These are phyloP conservation scores for Diogma glabrata DNA, from an alignment of 2,888 invertebrate species.

Conservation along the genomic window DNA sequence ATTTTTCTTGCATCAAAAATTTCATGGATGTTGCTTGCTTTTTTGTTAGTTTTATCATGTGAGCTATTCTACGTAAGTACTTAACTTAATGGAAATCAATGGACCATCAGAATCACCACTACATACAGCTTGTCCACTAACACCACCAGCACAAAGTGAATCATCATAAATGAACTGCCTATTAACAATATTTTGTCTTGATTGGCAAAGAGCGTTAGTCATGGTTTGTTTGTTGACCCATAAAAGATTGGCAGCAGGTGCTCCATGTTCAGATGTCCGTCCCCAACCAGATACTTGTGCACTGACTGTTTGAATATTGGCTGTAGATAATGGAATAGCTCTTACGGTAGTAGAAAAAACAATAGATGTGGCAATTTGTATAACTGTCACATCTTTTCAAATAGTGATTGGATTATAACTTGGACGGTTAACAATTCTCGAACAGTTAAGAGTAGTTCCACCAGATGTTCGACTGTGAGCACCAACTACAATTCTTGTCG, in stretches of 20 bases:
- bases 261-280: constrained; percentile 12
- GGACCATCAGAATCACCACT: constrained; percentile 33
- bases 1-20: no score
- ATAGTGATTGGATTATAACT: constrained; percentile 3
- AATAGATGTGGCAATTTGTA: constrained; percentile 8
- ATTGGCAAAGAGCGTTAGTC: constrained; percentile 13
- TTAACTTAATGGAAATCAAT: no score
- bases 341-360: constrained; percentile 3
- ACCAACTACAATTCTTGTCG: constrained; percentile 10
- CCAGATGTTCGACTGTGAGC: neutral
- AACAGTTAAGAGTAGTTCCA: neutral
- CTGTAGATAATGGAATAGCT: constrained; percentile 3
- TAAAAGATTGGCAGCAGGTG: constrained; percentile 7
- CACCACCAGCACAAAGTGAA: constrained; percentile 28
- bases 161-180: constrained; percentile 30
- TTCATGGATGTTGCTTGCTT: no score
- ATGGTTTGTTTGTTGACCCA: constrained; percentile 2
- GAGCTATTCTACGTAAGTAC: no score
- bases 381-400: constrained; percentile 14
- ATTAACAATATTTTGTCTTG: constrained; percentile 25
- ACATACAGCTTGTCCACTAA: constrained; percentile 24
- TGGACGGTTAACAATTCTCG: constrained; percentile 12
- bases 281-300: constrained; percentile 13
- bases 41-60: no score
- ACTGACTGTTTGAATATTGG: no score